Evolutionary conservation across 2,113 vertebrate genomes (phyloP), one percentile per base, ranked within the genome.

Genomic region (Neopipo cinnamomea): DNA sequence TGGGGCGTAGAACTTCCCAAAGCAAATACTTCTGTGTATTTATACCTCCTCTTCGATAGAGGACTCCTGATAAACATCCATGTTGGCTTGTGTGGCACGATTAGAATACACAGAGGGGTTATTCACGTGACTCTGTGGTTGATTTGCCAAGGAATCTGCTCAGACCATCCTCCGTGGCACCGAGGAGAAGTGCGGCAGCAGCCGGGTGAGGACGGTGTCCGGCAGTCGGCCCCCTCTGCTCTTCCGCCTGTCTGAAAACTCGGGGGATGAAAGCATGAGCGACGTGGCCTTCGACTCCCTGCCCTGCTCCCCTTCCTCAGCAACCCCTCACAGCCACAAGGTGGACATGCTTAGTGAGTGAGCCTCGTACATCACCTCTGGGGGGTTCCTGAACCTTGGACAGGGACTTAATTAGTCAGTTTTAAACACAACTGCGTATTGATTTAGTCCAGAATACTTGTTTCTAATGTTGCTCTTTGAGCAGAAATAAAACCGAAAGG

Each of bases 121-220:
- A 71, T 17, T 96, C 56, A 87, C 52, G 21, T 37, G 30, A 19
- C 14, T 41, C 93, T 58, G 39, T 66, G 77, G 35, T 93, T 95
- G 50, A 6, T 92, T 91, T 86, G 44, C 74, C 87, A 95, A 99
- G 99, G 98, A 99, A 75, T 99, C 98, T 4, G 99, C 99, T 12
- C 93, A 99, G 87, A 99, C 99, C 4, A 98, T 99, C 68, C 96
- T 99, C 41, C 98, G 99, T 47, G 99, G 99, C 35, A 99, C 97
- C 4, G 99, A 99, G 97, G 99, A 99, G 75, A 98, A 95, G 7
- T 99, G 99, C n/a, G 99, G 99, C 41, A 99, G 99, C 47, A 98
- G 98, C 49, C 98, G 98, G 1, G 98, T 99, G 14, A 98, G 99
- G 14, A 99, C 99, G 2, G 42, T 98, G 17, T 99, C 99, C 1